Percentiles rank a stretch among this genome's conserved stretches.
Evolutionary conservation across 2,113 vertebrate genomes (phyloP).

Genomic region (Potamarius usumacintae): DNA sequence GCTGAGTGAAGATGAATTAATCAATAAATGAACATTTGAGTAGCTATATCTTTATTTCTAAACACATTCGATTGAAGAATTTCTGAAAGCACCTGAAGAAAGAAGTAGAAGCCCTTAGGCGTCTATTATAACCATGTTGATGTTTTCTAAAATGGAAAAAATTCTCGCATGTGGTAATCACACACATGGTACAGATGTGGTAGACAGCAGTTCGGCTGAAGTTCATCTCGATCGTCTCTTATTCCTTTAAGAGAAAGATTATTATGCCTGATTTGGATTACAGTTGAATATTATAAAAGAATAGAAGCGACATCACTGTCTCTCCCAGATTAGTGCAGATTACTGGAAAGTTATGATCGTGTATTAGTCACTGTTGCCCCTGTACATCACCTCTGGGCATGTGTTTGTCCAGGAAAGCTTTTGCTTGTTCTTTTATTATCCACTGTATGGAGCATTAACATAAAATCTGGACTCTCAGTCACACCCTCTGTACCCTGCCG

Average conservation of each 20-base stretch:
- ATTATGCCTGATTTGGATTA: background rate
- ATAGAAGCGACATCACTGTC: conserved; percentile 10
- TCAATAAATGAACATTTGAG: background rate
- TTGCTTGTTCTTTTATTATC: conserved; percentile 58
- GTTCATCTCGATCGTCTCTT: background rate
- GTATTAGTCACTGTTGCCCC: conserved; percentile 17
- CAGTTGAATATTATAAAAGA: too few species aligned
- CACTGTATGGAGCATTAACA: conserved; percentile 68
- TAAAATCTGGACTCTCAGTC: conserved; percentile 51
- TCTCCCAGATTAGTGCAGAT: conserved; percentile 16
- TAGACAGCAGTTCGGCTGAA: background rate
- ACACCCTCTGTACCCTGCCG: conserved; percentile 53
- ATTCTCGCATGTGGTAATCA: background rate
- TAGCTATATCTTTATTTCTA: background rate
- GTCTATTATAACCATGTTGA: background rate
- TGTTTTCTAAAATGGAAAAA: too few species aligned
- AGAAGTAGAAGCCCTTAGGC: background rate
- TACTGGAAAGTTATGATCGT: background rate
- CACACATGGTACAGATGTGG: background rate
- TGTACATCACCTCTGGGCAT: conserved; percentile 43
- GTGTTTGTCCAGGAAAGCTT: conserved; percentile 58
- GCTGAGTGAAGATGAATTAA: background rate
- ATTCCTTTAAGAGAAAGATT: background rate
- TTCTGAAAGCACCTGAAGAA: background rate
- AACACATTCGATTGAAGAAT: background rate